Evolutionary conservation across 2,797 vertebrate genomes (phyloP), one percentile per base, ranked within the genome.

Genomic region (Propithecus perrieri): DNA sequence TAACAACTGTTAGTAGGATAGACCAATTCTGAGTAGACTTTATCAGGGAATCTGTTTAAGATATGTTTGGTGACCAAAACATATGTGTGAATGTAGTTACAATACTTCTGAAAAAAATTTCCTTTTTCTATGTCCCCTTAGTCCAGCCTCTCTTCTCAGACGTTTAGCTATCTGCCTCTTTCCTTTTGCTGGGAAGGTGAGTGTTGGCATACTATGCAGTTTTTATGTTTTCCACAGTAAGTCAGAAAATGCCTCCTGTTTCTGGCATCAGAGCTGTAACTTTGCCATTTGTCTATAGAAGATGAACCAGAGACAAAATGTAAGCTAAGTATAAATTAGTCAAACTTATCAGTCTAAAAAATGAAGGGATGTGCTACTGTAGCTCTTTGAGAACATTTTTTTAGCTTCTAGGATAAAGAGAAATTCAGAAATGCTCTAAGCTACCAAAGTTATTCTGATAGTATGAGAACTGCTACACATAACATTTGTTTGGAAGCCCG

Each of bases 21-120:
- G 95, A 94, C 85, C 97, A 92, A 65, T 93, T 98, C 96, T 97
- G 95, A 96, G 97, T 98, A 96, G 96, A 97, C 96, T 95, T 97
- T 89, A 98, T 98, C 98, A 98, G 97, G 98, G 98, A 98, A 93
- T 95, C 92, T 97, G 96, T 98, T 98, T 24, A 91, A 98, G 98
- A 96, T 98, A 98, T 96, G 94, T 98, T 97, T 98, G 98, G 95
- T 95, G 97, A 99, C 98, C 98, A 98, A 99, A 98, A 97, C 67
- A 15, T 0, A 2, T 74, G 92, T 97, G 94, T 96, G 97, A 98
- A 81, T 41, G 97, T 96, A 97, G 95, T 92, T 72, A 84, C 24
- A 41, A 81, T 78, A 55, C 90, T 95, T 95, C 67, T 38, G 83
- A 81, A 78, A 83, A 79, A 41, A 2, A 10, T 38, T 83, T 95